phyloP scores from a whole-genome alignment of 2,113 vertebrate species.

The Ammodytes marinus region DNA sequence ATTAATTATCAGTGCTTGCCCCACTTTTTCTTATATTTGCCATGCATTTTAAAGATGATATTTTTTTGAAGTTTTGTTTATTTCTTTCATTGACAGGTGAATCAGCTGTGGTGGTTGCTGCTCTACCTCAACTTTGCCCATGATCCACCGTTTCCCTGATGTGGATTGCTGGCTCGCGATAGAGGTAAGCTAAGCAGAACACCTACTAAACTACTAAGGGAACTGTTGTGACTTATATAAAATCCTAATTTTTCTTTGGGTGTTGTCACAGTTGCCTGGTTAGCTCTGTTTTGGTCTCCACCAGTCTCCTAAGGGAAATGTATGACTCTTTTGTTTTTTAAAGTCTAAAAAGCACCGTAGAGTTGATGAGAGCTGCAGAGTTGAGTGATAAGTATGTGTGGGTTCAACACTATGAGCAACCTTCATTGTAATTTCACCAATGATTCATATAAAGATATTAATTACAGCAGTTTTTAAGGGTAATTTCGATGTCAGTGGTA shows the following conservation, averaged over 20 bases:
- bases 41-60: no score
- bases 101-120: neutral
- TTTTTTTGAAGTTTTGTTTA: neutral
- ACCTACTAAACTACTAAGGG: neutral
- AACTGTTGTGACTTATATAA: no score
- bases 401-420: neutral
- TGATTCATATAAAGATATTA: no score
- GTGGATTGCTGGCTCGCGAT: neutral
- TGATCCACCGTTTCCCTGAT: neutral
- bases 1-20: no score
- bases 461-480: neutral
- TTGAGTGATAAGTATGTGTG: neutral
- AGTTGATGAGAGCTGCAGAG: neutral
- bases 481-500: neutral
- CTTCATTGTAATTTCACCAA: neutral
- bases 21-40: no score
- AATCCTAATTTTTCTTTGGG: no score
- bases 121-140: neutral
- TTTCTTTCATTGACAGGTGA: slow-evolving; percentile 6
- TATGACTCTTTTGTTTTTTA: neutral
- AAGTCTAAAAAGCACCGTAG: neutral
- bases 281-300: no score
- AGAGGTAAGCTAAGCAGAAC: neutral
- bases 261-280: no score
- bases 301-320: neutral